Conservation (phyloP, 2,113 vertebrate genomes). For the Tinamus guttatus region DNA sequence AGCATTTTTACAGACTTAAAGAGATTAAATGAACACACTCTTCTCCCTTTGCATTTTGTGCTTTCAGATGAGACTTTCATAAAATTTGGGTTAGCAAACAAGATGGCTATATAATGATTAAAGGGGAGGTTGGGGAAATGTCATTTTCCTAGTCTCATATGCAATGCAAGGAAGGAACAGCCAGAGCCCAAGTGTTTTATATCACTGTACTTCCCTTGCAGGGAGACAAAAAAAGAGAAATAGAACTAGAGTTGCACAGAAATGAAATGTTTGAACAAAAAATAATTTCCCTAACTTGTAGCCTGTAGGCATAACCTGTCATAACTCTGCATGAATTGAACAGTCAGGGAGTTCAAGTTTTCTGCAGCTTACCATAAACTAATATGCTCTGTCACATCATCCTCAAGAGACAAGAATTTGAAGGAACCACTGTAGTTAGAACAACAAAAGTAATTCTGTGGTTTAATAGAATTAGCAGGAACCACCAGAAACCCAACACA, state of each 20-base stretch:
- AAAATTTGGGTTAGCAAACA: conserved; percentile 62
- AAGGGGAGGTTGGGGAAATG: not conserved
- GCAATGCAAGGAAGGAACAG: not conserved
- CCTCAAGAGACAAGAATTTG: conserved; percentile 52
- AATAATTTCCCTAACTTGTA: conserved; percentile 76
- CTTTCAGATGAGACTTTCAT: conserved; percentile 37
- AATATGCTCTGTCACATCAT: conserved; percentile 62
- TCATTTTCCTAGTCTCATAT: not conserved
- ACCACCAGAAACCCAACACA: not conserved
- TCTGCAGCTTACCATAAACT: conserved; percentile 70
- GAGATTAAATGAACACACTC: not conserved
- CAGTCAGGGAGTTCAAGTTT: conserved; percentile 70
- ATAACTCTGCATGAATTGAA: conserved; percentile 68
- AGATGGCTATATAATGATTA: conserved; percentile 39
- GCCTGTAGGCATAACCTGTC: conserved; percentile 72
- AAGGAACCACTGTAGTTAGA: conserved; percentile 47
- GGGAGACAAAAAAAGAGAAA: not conserved
- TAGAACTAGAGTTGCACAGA: conserved; percentile 64
- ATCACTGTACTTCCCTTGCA: not conserved
- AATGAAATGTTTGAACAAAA: conserved; percentile 79
- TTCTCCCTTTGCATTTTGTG: not conserved
- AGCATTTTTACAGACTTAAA: conserved; percentile 8
- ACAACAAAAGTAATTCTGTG: conserved; percentile 19
- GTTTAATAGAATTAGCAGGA: conserved; percentile 37
- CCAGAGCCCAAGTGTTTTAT: not conserved